Conservation (phyloP, 2,113 vertebrate species). For the Clarias gariepinus region DNA sequence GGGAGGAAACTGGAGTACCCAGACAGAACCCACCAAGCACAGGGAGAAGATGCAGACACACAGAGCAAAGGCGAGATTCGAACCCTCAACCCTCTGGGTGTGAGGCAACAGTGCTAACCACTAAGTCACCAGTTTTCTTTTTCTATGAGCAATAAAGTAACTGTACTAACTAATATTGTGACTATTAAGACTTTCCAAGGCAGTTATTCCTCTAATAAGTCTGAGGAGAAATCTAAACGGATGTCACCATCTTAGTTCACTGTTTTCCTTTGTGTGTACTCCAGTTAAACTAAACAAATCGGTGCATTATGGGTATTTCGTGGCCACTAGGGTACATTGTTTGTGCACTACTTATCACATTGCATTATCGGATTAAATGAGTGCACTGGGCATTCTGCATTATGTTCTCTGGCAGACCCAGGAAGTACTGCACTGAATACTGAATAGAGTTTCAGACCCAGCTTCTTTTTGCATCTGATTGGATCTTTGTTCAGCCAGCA, state of each 20-base stretch:
- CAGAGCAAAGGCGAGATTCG: no score
- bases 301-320: not conserved
- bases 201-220: not conserved
- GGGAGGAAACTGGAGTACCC: no score
- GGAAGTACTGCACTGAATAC: not conserved
- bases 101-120: no score
- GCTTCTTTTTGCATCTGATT: not conserved
- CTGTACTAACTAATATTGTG: not conserved
- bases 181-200: not conserved
- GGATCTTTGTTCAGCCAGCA: not conserved
- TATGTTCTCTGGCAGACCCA: not conserved
- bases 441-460: not conserved
- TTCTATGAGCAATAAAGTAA: not conserved
- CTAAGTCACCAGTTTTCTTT: not conserved
- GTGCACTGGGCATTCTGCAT: not conserved
- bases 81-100: no score
- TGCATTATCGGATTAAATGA: slow-evolving; percentile 2
- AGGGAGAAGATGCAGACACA: no score
- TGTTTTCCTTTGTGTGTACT: not conserved
- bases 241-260: no score
- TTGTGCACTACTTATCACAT: not conserved
- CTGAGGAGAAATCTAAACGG: not conserved
- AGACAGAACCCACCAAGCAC: no score
- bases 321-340: not conserved
- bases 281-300: not conserved